A percentile compares a stretch with the other conserved stretches of the same genome.
phyloP scores from a whole-genome alignment of 2,113 vertebrate genomes.

The Pitta sordida region DNA sequence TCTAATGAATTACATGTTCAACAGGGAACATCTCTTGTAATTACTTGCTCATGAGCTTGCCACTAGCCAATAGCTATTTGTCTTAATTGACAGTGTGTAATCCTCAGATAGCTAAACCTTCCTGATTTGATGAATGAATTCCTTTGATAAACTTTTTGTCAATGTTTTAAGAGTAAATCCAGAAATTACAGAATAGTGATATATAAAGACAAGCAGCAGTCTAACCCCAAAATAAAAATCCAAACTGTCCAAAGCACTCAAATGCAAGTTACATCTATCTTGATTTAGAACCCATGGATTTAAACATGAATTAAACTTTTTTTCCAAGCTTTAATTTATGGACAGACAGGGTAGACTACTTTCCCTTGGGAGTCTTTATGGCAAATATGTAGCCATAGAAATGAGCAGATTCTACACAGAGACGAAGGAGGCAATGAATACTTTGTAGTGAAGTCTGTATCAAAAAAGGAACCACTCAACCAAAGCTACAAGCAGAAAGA shows the following conservation, averaged over 20 bases:
- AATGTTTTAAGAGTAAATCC: neutral
- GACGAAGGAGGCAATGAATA: neutral
- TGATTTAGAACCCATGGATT: neutral
- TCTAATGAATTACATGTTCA: neutral
- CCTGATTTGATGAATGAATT: neutral
- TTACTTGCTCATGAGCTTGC: neutral
- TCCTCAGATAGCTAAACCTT: neutral
- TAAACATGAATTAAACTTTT: neutral
- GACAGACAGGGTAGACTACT: neutral
- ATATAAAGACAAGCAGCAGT: neutral
- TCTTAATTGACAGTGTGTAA: neutral
- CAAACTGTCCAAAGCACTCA: neutral
- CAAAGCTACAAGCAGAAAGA: neutral
- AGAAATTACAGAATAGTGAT: neutral
- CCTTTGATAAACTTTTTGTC: neutral
- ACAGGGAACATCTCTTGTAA: neutral
- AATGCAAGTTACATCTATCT: neutral
- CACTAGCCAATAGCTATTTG: conserved; percentile 1
- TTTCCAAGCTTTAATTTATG: neutral
- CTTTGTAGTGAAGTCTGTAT: neutral
- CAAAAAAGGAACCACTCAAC: neutral
- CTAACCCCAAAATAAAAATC: neutral
- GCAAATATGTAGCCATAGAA: neutral
- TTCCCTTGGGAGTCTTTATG: neutral
- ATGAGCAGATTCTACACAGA: neutral